Base-by-base conservation (phyloP, 2,888 invertebrate genomes). In the Ichneumoninae sp. region DNA sequence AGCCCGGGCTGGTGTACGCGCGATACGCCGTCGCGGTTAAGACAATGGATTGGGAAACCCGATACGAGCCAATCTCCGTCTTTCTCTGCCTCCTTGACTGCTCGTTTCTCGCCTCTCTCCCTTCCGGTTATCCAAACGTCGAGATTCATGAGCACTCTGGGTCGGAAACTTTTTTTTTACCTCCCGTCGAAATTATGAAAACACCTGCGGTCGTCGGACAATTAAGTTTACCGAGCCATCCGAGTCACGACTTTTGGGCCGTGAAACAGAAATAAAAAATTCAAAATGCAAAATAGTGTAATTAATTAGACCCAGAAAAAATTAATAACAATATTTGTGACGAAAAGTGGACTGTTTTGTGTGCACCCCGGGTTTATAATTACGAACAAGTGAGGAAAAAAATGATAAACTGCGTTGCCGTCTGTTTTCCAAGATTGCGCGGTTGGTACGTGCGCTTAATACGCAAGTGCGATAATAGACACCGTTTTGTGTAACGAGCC, bases 1-100 rank as follows among this genome's bases (percentile, higher is more conserved):
- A 33, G 33, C 47, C 50, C 81, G 82, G 82, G 82, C 83, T 85
- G 86, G 86, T 84, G 83, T 57, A 82, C 80, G 33, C 84, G 84
- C 84, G 85, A 86, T 85, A 85, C 80, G 83, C 69, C 76, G 76
- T 72, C 68, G 85, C 86, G 80, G 85, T 85, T 80, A 76, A 85
- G 86, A 90, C 90, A 90, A 90, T 90, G 87, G 89, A 89, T 91
- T 90, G 89, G 85, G 90, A 89, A 91, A 91, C 78, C 62, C 76
- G 50, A 84, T 85, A 84, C 66, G 50, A 62, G 7, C 22, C 50
- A 60, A 44, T 52, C 52, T 44, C 10, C 74, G 50, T 65, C 68
- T 74, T 68, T 69, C 50, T 54, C 47, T 68, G 57, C 44, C 36
- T 33, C n/a, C 52, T 76, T 26, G n/a, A n/a, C 26, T 22, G 66